These are phyloP conservation scores for Alosa alosa DNA, from an alignment of 2,113 vertebrate species.

Conservation along the genomic window DNA sequence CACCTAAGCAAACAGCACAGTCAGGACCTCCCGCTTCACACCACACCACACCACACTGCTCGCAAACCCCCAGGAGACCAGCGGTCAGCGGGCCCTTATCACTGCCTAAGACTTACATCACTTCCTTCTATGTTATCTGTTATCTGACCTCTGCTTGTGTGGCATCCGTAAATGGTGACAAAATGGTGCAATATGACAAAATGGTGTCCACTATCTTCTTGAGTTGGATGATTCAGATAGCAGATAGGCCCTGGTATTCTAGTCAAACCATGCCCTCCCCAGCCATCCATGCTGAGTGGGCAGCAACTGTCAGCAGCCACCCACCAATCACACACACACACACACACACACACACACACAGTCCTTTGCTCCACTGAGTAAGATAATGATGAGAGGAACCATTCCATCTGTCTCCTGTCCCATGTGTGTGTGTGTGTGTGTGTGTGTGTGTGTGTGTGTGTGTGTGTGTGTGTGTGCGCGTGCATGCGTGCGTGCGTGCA, in stretches of 20 bases:
- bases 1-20: slow-evolving; percentile 66
- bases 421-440: not conserved
- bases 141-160: not conserved
- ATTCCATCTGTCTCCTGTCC: slow-evolving; percentile 3
- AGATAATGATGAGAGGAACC: slow-evolving; percentile 7
- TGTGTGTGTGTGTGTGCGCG: not conserved
- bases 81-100: not conserved
- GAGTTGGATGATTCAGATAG: not conserved
- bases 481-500: not conserved
- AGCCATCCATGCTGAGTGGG: not conserved
- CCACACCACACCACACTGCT: not conserved
- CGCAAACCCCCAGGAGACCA: not conserved
- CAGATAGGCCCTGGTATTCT: not conserved
- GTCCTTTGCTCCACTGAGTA: not conserved
- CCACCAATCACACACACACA: not conserved
- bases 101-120: not conserved
- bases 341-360: not conserved
- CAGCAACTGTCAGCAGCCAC: not conserved
- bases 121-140: not conserved
- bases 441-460: no score
- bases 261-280: not conserved
- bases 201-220: not conserved
- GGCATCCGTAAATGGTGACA: not conserved
- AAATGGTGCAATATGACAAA: not conserved
- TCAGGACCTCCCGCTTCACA: not conserved